These are phyloP conservation scores for Emys orbicularis DNA, from an alignment of 2,797 vertebrate species.

Conservation along the genomic window DNA sequence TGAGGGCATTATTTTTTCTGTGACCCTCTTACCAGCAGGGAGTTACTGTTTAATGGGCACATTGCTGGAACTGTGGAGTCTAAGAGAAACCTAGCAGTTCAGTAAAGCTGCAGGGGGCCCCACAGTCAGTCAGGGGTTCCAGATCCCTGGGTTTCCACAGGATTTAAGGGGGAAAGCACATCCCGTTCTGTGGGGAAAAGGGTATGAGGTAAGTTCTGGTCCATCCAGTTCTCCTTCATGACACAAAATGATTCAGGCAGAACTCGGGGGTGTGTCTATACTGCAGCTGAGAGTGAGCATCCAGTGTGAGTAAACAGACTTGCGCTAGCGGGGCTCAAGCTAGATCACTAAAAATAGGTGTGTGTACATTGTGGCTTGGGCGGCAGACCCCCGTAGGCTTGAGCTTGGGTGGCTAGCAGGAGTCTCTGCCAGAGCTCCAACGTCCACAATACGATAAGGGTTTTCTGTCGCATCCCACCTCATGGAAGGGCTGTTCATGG, in stretches of 20 bases:
- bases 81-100: not conserved
- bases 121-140: not conserved
- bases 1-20: not conserved
- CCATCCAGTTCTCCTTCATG: not conserved
- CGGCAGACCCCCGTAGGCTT: not conserved
- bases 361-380: not conserved
- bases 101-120: not conserved
- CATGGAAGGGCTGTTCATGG: not conserved
- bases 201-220: not conserved
- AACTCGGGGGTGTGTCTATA: not conserved
- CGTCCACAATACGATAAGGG: not conserved
- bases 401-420: not conserved
- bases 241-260: rapidly evolving
- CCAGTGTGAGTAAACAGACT: not conserved
- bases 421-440: not conserved
- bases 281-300: not conserved
- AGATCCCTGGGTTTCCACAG: not conserved
- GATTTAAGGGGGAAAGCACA: rapidly evolving
- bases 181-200: not conserved
- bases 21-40: not conserved
- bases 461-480: not conserved
- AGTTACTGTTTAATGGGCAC: not conserved
- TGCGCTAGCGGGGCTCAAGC: not conserved
- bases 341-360: not conserved
- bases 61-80: not conserved